Evolutionary conservation across 2,113 vertebrate species (phyloP), one percentile per base, ranked within the genome.

Genomic region (Litocranius walleri): DNA sequence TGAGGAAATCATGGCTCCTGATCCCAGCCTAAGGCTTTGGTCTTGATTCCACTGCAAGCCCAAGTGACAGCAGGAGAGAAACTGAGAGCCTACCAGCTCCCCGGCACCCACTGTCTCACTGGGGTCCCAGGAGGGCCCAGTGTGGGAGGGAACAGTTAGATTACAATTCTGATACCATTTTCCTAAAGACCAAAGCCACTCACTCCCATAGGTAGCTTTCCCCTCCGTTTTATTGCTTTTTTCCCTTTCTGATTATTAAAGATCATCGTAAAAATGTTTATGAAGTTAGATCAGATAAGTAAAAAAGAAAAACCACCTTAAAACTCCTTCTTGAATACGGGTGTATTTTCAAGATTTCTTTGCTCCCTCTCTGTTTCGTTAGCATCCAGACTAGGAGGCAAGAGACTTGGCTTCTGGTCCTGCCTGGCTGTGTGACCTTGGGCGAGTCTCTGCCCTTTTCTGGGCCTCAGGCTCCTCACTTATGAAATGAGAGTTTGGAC

Each of bases 381-480:
- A 82, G 23, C 67, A 92, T 50, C 29, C 25, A 23, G 33, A 59
- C n/a, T 36, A 33, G 43, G 33, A 82, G 57, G 56, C 81, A 59
- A 57, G 84, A 94, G 84, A 62, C 27, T 59, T 77, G 88, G 88
- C 71, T 86, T 62, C 83, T 62, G 19, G 40, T 92, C 48, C 81
- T 85, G 54, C 64, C 90, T 94, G 85, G 64, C 94, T 83, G 78
- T 87, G 93, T 97, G 96, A 97, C 97, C 97, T 97, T 98, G 95
- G 88, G 30, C 52, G 81, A 95, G 90, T 94, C 88, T 62, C 92
- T 81, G 64, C 40, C 86, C 78, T 88, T 95, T 83, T 94, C 94
- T 95, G 86, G 78, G 56, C 45, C 61, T 89, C n/a, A 80, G 67
- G 40, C n/a, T 71, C 62, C 86, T 97, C 30, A 57, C 77, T 91